Percentiles rank a stretch among this genome's conserved stretches.
phyloP scores from a whole-genome alignment of 1,140 invertebrate species.

The Scaptodrosophila lebanonensis region DNA sequence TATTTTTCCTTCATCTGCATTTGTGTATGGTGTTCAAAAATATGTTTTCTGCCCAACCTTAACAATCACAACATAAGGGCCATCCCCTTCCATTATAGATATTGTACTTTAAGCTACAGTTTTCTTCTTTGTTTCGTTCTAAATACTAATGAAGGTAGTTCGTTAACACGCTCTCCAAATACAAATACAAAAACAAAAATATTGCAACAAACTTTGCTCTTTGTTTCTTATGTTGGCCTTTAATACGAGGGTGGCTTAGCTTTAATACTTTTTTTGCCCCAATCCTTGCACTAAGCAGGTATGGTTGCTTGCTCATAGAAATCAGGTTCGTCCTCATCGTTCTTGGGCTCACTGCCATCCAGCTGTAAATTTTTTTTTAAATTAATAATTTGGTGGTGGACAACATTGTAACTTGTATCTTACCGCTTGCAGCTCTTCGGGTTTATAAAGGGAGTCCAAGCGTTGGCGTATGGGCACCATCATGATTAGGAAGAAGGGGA shows the following conservation, averaged over 20 bases:
- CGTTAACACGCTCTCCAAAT: constrained; percentile 54
- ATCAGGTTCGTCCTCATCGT: constrained; percentile 92
- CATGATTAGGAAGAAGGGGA: constrained; percentile 94
- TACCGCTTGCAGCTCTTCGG: constrained; percentile 89
- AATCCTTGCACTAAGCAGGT: constrained; percentile 84
- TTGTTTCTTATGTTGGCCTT: constrained; percentile 1
- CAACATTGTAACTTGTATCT: constrained; percentile 74
- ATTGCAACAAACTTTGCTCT: constrained; percentile 24
- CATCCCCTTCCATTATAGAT: constrained; percentile 10
- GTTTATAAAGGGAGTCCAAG: constrained; percentile 85
- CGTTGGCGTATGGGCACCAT: constrained; percentile 91
- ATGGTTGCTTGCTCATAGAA: constrained; percentile 92
- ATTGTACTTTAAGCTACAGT: constrained; percentile 4
- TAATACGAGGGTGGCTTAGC: constrained; percentile 23
- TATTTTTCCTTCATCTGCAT: constrained; percentile 2
- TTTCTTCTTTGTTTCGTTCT: constrained; percentile 25
- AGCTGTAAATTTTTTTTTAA: too few relatives aligned
- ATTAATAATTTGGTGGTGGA: too few relatives aligned
- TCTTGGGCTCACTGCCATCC: constrained; percentile 88
- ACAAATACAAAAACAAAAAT: constrained; percentile 40
- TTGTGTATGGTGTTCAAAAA: not conserved
- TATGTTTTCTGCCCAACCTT: not conserved
- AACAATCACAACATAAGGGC: constrained; percentile 37
- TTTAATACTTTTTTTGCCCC: constrained; percentile 66
- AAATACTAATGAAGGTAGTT: constrained; percentile 74